These are phyloP conservation scores for Melanotaenia boesemani DNA, from an alignment of 2,797 vertebrate genomes.

Conservation along the genomic window DNA sequence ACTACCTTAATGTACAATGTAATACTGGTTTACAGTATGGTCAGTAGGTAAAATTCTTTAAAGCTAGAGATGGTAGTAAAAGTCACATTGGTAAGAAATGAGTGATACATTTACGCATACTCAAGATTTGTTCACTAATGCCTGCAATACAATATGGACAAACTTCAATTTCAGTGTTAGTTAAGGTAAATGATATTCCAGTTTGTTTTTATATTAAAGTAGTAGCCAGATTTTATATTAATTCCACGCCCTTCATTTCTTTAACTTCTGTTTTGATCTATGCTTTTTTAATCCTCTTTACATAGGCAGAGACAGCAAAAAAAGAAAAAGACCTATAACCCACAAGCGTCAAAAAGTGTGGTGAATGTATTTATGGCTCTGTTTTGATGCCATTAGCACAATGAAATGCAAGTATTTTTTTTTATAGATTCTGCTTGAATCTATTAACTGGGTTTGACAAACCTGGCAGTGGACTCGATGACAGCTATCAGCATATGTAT, in stretches of 20 bases:
- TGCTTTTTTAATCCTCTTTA: neutral
- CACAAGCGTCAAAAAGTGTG: conserved; percentile 6
- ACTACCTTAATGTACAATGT: neutral
- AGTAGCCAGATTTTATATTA: neutral
- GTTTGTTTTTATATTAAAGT: too few relatives aligned
- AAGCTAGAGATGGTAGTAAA: neutral
- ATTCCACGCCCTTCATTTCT: neutral
- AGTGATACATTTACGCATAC: too few relatives aligned
- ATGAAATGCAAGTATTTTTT: conserved; percentile 23
- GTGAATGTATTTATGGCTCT: conserved; percentile 28
- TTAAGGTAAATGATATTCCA: neutral
- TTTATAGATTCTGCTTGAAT: conserved; percentile 39
- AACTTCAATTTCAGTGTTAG: neutral
- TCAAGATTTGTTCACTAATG: too few relatives aligned
- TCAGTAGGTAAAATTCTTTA: neutral
- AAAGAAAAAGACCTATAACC: neutral
- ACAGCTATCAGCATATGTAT: conserved; percentile 34
- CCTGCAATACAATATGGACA: too few relatives aligned
- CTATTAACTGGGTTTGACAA: conserved; percentile 43
- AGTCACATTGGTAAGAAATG: too few relatives aligned
- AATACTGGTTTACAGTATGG: neutral
- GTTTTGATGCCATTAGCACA: conserved; percentile 21
- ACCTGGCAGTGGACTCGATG: conserved; percentile 27
- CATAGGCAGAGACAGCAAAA: neutral
- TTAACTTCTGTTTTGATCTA: neutral